Evolutionary conservation across 30 jellyfish, hydroid and myxozoan genomes (phyloP), one percentile per base, ranked within the genome.

Genomic region (Sanderia malayensis): DNA sequence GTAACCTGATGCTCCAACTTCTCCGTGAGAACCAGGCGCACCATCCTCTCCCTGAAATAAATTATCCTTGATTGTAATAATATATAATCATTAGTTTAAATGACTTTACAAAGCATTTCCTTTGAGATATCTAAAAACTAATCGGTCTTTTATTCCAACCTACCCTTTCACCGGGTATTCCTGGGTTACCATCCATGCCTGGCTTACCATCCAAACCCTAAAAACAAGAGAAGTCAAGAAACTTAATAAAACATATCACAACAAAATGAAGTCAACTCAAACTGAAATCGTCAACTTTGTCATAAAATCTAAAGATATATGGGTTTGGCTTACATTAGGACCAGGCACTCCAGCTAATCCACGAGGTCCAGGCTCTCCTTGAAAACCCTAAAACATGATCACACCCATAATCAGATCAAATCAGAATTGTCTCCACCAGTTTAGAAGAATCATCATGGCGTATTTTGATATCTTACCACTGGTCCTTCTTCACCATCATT

Each of bases 301-400:
- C n/a, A n/a, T n/a, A n/a, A n/a, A n/a, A n/a, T n/a, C n/a, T n/a
- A n/a, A n/a, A n/a, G n/a, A n/a, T n/a, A n/a, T n/a, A 37, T 4
- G 52, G 18, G 7, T 49, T 19, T 49, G 66, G 45, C 80, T 41
- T 28, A 76, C 87, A 10, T 59, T 75, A 7, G 73, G 87, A 1
- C 87, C 87, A 2, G 41, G 30, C 46, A 32, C 45, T 46, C 87
- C 87, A 26, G 59, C 58, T 31, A 34, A 66, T 0, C 90, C 90
- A 6, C 58, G 66, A 33, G 76, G 71, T 18, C 90, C 90, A 15
- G 67, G 90, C 6, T 52, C 83, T 2, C 90, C 90, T 29, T 46
- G 62, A 10, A 64, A 13, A 22, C 90, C 90, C 90, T 79, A 24
- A 18, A 27, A n/a, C n/a, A n/a, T n/a, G n/a, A n/a, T n/a, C n/a